Evolutionary conservation across 2,888 invertebrate genomes (phyloP).

Genomic region (Dascillus cervinus): DNA sequence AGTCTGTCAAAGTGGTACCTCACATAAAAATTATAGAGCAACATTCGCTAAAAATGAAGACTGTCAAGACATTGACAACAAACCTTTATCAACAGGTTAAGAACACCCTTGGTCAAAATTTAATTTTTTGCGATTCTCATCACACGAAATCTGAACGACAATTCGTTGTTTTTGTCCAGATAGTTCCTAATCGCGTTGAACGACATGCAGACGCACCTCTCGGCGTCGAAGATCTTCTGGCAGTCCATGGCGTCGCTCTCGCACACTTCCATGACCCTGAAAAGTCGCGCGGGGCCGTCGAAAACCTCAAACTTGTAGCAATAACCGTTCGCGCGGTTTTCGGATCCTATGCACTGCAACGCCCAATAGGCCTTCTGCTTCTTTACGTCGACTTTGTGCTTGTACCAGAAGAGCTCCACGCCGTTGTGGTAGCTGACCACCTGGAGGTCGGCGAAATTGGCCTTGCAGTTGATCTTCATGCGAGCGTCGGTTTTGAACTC

Average conservation of each 20-base stretch:
- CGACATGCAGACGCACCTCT: conserved; percentile 31
- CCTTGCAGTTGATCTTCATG: conserved; percentile 20
- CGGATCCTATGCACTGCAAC: conserved; percentile 31
- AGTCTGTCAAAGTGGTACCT: too few species aligned
- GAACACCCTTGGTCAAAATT: too few species aligned
- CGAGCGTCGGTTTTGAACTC: conserved; percentile 22
- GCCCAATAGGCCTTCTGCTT: conserved; percentile 29
- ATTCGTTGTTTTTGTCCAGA: conserved; percentile 24
- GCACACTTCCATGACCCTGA: conserved; percentile 33
- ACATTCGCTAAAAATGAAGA: too few species aligned
- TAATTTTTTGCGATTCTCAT: too few species aligned
- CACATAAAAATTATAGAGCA: too few species aligned
- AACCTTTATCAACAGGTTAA: too few species aligned
- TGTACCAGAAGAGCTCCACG: conserved; percentile 32
- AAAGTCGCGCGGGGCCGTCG: conserved; percentile 26
- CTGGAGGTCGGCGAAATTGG: conserved; percentile 24
- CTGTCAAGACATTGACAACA: too few species aligned
- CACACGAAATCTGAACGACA: conserved; percentile 30
- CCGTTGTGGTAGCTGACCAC: conserved; percentile 32
- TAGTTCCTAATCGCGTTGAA: conserved; percentile 27
- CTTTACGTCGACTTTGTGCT: conserved; percentile 26
- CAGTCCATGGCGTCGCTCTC: conserved; percentile 24
- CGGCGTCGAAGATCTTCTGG: conserved; percentile 25
- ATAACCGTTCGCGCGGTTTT: conserved; percentile 27
- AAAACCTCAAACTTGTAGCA: conserved; percentile 34